Percentiles rank a stretch among this genome's conserved stretches.
Conservation (phyloP, 2,888 invertebrate species). For the Acanthococcus lagerstroemiae region DNA sequence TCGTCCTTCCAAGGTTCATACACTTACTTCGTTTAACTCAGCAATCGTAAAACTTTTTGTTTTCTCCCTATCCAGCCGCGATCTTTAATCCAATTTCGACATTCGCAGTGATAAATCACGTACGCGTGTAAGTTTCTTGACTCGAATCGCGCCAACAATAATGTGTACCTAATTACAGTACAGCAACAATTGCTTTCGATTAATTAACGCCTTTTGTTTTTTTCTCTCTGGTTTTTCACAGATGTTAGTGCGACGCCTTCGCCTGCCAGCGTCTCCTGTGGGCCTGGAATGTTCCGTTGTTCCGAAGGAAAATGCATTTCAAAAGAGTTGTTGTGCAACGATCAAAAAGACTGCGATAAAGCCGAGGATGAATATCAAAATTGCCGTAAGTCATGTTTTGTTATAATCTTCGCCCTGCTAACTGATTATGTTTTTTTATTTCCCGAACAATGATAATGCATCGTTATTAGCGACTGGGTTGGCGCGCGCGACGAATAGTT, state of each 20-base stretch:
- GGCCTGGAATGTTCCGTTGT: conserved; percentile 66
- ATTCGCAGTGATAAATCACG: no score
- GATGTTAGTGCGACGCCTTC: conserved; percentile 23
- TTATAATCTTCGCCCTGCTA: conserved; percentile 7
- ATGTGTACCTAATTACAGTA: not conserved
- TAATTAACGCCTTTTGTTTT: conserved; percentile 24
- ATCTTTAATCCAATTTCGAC: no score
- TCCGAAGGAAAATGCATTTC: conserved; percentile 81
- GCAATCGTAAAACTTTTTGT: no score
- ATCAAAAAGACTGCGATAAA: conserved; percentile 85
- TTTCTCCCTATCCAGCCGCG: no score
- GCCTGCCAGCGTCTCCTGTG: conserved; percentile 36
- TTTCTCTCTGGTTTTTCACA: conserved; percentile 1
- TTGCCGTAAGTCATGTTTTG: conserved; percentile 63
- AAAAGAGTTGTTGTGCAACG: conserved; percentile 79
- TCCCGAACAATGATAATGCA: no score
- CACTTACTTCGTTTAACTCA: no score
- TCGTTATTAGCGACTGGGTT: no score
- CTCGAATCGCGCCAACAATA: not conserved
- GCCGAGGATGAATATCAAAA: conserved; percentile 84
- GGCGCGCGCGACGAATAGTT: no score
- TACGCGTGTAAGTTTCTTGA: not conserved
- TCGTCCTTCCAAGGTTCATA: no score
- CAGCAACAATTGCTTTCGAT: conserved; percentile 1
- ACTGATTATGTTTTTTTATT: no score